Conservation (phyloP, 2,797 vertebrate genomes). For the Malacoctenus gilli region DNA sequence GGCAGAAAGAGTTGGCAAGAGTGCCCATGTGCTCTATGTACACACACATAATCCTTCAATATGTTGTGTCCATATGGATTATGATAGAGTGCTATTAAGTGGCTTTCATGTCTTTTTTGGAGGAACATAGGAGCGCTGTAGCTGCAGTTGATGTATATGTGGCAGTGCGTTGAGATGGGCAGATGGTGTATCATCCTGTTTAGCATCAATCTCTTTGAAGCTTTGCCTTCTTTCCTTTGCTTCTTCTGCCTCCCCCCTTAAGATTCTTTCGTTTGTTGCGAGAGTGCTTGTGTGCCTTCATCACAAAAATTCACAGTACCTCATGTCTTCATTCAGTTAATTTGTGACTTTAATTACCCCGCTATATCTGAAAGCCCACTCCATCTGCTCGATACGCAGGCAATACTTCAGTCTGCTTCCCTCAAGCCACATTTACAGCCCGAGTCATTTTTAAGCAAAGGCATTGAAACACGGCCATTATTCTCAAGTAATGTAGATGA, state of each 20-base stretch:
- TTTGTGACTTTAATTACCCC: slow-evolving; percentile 54
- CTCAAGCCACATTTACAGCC: slow-evolving; percentile 23
- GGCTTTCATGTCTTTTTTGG: slow-evolving; percentile 44
- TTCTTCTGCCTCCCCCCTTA: neutral
- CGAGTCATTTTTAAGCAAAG: slow-evolving; percentile 12
- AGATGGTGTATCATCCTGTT: slow-evolving; percentile 13
- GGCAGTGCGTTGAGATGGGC: slow-evolving; percentile 5
- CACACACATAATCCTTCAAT: slow-evolving; percentile 65
- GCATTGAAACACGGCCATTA: slow-evolving; percentile 16
- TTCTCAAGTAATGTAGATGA: slow-evolving; percentile 29
- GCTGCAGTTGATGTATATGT: slow-evolving; percentile 25
- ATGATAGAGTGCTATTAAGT: slow-evolving; percentile 54
- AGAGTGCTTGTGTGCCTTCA: neutral
- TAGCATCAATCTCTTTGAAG: slow-evolving; percentile 1
- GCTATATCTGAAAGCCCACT: slow-evolving; percentile 29
- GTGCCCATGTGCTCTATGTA: slow-evolving; percentile 60
- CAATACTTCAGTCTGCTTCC: slow-evolving; percentile 18
- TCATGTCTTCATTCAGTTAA: slow-evolving; percentile 29
- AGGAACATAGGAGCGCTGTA: slow-evolving; percentile 20
- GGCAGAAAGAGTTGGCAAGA: slow-evolving; percentile 48
- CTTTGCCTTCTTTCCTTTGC: neutral
- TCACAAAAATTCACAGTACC: slow-evolving; percentile 16
- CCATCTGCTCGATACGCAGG: slow-evolving; percentile 34
- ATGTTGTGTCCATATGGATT: slow-evolving; percentile 71
- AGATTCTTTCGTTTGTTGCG: neutral